phyloP scores from a whole-genome alignment of 2,797 vertebrate species.

The Margarornis squamiger region DNA sequence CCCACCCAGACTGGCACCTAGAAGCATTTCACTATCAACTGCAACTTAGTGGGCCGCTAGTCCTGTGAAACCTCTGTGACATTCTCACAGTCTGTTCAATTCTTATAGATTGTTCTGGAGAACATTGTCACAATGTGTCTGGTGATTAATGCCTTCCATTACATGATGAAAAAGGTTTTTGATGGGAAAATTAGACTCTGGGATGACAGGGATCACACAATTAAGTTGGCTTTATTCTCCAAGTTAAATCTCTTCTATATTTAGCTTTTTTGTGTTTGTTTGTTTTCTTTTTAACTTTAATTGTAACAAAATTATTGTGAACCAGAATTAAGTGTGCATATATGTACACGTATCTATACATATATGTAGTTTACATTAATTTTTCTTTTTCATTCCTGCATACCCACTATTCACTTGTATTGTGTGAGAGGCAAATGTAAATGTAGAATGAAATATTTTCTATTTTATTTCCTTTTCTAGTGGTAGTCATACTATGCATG shows the following conservation, averaged over 20 bases:
- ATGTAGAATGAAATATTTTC: background rate
- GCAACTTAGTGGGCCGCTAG: background rate
- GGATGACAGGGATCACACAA: background rate
- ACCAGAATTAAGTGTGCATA: background rate
- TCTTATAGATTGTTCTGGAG: background rate
- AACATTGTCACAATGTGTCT: background rate
- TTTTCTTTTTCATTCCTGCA: background rate
- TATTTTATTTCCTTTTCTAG: background rate
- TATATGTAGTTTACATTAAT: background rate
- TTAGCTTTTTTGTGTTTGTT: background rate
- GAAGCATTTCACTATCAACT: background rate
- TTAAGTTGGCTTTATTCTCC: background rate
- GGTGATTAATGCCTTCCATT: background rate
- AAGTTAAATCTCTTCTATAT: background rate
- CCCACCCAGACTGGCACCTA: background rate
- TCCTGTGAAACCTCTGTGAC: background rate
- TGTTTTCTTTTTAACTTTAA: background rate
- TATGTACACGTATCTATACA: rapidly evolving
- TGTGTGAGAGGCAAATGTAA: background rate
- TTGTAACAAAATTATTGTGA: background rate
- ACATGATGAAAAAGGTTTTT: background rate
- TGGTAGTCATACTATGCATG: background rate
- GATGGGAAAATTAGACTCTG: background rate
- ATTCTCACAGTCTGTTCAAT: background rate
- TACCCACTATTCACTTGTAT: background rate